Evolutionary conservation across 2,888 invertebrate species (phyloP).

Genomic region (Vesta saturnalis): DNA sequence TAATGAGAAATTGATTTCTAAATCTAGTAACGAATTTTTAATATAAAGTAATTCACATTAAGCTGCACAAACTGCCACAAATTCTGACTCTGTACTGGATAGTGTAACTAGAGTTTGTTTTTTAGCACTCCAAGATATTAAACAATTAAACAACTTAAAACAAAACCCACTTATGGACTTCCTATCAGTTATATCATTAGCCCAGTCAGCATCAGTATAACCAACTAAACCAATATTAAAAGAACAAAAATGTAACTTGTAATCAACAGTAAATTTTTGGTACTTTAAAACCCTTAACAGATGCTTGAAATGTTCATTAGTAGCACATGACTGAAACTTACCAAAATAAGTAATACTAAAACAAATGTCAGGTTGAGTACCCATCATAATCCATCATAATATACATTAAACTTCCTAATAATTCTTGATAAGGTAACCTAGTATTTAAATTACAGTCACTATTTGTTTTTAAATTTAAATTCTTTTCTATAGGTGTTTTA

Average conservation of each 20-base stretch:
- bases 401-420: background rate
- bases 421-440: background rate
- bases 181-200: background rate
- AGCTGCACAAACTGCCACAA: slow-evolving; percentile 11
- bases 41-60: slow-evolving; percentile 9
- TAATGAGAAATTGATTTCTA: slow-evolving; percentile 5
- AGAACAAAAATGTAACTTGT: background rate
- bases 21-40: slow-evolving; percentile 15
- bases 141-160: slow-evolving; percentile 17
- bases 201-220: too few relatives aligned
- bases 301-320: slow-evolving; percentile 4
- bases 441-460: too few relatives aligned
- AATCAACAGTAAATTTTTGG: background rate
- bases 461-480: too few relatives aligned
- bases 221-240: background rate
- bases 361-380: background rate
- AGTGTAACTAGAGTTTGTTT: slow-evolving; percentile 20
- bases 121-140: slow-evolving; percentile 21
- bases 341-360: slow-evolving; percentile 6
- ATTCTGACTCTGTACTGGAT: too few relatives aligned
- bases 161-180: slow-evolving; percentile 9
- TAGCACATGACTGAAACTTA: background rate
- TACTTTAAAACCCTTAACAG: slow-evolving; percentile 3
- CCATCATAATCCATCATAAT: background rate
- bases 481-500: too few relatives aligned